A percentile compares a stretch with the other conserved stretches of the same genome.
phyloP scores from a whole-genome alignment of 2,113 vertebrate species.

The Garra rufa region DNA sequence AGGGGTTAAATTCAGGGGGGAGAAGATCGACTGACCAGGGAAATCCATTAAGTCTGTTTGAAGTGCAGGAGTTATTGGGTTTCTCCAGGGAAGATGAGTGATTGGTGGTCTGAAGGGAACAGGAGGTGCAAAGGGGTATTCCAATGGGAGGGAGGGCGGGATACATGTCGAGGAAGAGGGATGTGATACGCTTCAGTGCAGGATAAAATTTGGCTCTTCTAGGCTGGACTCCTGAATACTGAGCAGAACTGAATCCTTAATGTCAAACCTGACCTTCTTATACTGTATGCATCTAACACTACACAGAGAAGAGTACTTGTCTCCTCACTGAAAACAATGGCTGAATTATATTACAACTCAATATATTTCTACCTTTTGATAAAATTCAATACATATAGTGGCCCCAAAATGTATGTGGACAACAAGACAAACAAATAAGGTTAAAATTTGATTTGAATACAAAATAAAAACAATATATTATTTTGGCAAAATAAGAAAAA shows the following conservation, averaged over 20 bases:
- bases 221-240: constrained; percentile 64
- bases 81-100: constrained; percentile 26
- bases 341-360: neutral
- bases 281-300: constrained; percentile 6
- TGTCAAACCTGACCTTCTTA: constrained; percentile 42
- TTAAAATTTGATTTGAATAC: too few relatives aligned
- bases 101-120: constrained; percentile 42
- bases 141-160: neutral
- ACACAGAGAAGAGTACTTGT: neutral
- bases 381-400: neutral
- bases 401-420: neutral
- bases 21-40: constrained; percentile 5
- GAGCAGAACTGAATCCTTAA: constrained; percentile 62
- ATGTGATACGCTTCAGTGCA: constrained; percentile 72
- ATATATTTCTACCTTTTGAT: neutral
- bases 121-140: neutral
- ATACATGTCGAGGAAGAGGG: constrained; percentile 23
- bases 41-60: constrained; percentile 37
- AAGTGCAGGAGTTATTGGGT: constrained; percentile 15
- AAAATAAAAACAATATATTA: too few relatives aligned
- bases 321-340: neutral
- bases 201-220: constrained; percentile 76
- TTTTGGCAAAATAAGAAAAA: too few relatives aligned
- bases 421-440: neutral
- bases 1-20: constrained; percentile 35